Conservation (phyloP, 2,888 invertebrate species). For the Xestia rhomboidea region DNA sequence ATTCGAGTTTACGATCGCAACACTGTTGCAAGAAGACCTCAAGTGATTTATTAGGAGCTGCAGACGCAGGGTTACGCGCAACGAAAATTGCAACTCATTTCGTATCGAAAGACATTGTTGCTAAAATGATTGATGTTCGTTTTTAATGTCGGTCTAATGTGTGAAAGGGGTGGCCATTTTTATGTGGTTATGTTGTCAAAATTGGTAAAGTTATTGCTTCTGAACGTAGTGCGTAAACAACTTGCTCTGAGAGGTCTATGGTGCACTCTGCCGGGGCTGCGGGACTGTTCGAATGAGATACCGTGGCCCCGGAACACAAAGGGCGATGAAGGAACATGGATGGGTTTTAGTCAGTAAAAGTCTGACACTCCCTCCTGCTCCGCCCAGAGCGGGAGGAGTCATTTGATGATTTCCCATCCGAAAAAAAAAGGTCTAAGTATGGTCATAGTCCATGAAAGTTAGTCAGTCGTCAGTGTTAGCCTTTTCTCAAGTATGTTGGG, state of each 20-base stretch:
- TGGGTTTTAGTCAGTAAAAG: too few relatives aligned
- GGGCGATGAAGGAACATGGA: too few relatives aligned
- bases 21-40: constrained; percentile 74
- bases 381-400: too few relatives aligned
- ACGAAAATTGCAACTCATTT: constrained; percentile 79
- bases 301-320: too few relatives aligned
- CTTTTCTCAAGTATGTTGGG: not conserved
- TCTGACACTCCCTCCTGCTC: too few relatives aligned
- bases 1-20: constrained; percentile 67
- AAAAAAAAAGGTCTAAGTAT: too few relatives aligned
- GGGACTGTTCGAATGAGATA: too few relatives aligned
- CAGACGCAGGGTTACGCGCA: constrained; percentile 64
- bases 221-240: constrained; percentile 21
- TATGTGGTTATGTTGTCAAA: constrained; percentile 33
- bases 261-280: too few relatives aligned
- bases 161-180: constrained; percentile 57
- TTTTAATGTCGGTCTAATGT: constrained; percentile 66
- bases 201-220: constrained; percentile 38
- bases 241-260: not conserved
- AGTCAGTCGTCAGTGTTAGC: too few relatives aligned
- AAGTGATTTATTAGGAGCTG: constrained; percentile 68
- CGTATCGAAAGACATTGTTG: constrained; percentile 62
- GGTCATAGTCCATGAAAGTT: too few relatives aligned
- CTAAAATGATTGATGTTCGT: constrained; percentile 64
- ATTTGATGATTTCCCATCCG: too few relatives aligned